phyloP scores from a whole-genome alignment of 1,140 invertebrate species.

The Subanguina moxae region DNA sequence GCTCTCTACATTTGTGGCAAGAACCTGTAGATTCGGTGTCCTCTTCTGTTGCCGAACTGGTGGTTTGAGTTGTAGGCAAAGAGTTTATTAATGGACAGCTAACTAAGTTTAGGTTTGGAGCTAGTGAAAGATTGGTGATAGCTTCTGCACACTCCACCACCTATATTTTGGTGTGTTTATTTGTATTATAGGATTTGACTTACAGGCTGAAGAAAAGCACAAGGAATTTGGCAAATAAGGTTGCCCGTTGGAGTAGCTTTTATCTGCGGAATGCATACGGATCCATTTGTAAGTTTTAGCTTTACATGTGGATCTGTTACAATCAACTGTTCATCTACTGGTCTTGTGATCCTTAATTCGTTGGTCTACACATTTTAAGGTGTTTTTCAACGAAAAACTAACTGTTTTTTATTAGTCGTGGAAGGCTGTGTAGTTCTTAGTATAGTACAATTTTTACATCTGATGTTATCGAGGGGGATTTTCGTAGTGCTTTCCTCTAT shows the following conservation, averaged over 20 bases:
- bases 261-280: background rate
- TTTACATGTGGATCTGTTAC: too few relatives aligned
- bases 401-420: too few relatives aligned
- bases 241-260: background rate
- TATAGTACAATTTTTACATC: background rate
- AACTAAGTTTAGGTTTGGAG: background rate
- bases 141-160: background rate
- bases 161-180: background rate
- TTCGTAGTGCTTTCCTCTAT: background rate
- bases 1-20: constrained; percentile 19
- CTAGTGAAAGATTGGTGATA: background rate
- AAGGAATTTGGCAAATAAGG: constrained; percentile 8
- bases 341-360: too few relatives aligned
- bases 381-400: too few relatives aligned
- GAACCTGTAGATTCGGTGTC: constrained; percentile 17
- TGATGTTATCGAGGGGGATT: background rate
- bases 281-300: too few relatives aligned
- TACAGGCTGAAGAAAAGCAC: background rate
- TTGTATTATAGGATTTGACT: background rate
- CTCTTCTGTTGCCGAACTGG: constrained; percentile 7
- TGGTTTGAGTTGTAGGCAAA: background rate
- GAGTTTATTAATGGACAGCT: too few relatives aligned
- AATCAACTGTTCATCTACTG: too few relatives aligned
- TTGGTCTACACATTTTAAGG: too few relatives aligned
- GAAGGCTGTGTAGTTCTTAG: too few relatives aligned